Evolutionary conservation across 37 sponge, comb jelly and placozoan genomes (phyloP).

Genomic region (Dysidea cf. avara): DNA sequence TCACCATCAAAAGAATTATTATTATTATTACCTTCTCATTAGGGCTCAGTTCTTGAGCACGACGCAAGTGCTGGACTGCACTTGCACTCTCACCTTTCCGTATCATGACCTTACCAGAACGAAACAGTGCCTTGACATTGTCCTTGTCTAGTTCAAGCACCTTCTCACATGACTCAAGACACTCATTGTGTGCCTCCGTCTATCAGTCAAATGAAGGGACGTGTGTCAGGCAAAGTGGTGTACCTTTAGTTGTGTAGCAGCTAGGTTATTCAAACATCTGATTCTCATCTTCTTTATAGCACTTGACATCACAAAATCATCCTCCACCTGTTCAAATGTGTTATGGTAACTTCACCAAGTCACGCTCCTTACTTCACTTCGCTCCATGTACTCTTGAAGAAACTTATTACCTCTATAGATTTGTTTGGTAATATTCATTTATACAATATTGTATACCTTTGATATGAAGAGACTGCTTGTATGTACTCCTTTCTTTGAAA

Average conservation of each 20-base stretch:
- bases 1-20: not conserved
- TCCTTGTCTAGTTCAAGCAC: conserved; percentile 56
- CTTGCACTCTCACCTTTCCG: conserved; percentile 34
- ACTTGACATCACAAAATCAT: not conserved
- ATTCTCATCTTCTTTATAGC: conserved; percentile 38
- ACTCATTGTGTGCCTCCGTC: conserved; percentile 51
- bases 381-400: conserved; percentile 33
- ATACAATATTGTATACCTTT: conserved; percentile 23
- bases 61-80: conserved; percentile 43
- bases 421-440: not conserved
- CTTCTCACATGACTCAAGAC: conserved; percentile 34
- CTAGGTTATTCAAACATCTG: conserved; percentile 72
- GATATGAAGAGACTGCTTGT: conserved; percentile 50
- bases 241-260: conserved; percentile 79
- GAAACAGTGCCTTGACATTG: conserved; percentile 74
- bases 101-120: conserved; percentile 59
- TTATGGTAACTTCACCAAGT: not conserved
- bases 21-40: conserved; percentile 59
- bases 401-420: conserved; percentile 28
- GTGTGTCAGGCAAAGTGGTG: not conserved
- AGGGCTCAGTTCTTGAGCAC: conserved; percentile 43
- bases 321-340: not conserved
- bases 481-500: conserved; percentile 59
- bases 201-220: not conserved
- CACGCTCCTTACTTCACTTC: not conserved